Evolutionary conservation across 2,113 vertebrate genomes (phyloP).

Genomic region (Sciurus niger): DNA sequence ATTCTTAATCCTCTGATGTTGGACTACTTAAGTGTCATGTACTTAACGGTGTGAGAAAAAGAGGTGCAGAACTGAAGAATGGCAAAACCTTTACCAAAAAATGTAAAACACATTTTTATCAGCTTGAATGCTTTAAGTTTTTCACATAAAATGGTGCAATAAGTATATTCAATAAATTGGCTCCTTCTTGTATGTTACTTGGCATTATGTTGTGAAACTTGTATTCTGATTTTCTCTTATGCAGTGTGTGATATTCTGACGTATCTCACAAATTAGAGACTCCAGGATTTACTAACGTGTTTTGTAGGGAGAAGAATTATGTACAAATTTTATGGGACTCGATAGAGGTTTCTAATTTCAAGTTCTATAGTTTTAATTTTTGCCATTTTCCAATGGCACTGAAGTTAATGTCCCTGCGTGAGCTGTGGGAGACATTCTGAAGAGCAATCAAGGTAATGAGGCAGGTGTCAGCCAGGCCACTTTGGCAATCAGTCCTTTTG

Average conservation of each 20-base stretch:
- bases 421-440: neutral
- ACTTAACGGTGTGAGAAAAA: neutral
- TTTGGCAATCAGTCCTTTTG: constrained; percentile 8
- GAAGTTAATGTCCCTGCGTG: neutral
- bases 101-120: neutral
- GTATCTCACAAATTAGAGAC: neutral
- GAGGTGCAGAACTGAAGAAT: neutral
- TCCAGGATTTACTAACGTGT: neutral
- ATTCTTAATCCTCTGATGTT: constrained; percentile 9
- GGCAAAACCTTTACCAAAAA: neutral
- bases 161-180: neutral
- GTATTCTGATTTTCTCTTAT: neutral
- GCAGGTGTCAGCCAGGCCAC: neutral
- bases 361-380: constrained; percentile 21
- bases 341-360: constrained; percentile 15
- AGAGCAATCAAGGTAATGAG: neutral
- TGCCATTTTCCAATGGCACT: neutral
- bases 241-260: neutral
- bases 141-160: neutral
- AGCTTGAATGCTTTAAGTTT: neutral
- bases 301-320: neutral
- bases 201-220: neutral
- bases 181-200: neutral
- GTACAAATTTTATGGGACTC: neutral
- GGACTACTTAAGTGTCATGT: neutral